Evolutionary conservation across 2,113 vertebrate genomes (phyloP).

Genomic region (Callionymus lyra): DNA sequence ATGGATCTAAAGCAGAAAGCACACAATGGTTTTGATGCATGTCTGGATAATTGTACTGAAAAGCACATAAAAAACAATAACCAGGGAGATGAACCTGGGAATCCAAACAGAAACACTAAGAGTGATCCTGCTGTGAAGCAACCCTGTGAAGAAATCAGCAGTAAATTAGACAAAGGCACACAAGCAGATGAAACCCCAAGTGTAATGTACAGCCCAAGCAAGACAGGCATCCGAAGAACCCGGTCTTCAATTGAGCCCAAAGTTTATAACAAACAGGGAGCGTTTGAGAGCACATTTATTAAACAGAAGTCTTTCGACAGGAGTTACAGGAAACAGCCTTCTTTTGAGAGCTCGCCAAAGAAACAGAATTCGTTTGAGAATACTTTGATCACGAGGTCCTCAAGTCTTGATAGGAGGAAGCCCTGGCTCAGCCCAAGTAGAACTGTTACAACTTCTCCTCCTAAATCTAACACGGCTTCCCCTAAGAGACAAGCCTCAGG

Average conservation of each 20-base stretch:
- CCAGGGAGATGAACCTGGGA: constrained; percentile 18
- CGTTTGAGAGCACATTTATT: constrained; percentile 35
- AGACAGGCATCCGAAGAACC: constrained; percentile 27
- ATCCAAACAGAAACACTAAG: constrained; percentile 5
- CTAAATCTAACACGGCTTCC: constrained; percentile 47
- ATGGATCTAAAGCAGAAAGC: constrained; percentile 30
- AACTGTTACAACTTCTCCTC: constrained; percentile 33
- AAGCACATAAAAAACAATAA: constrained; percentile 30
- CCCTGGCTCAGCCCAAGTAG: constrained; percentile 62
- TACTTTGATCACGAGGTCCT: constrained; percentile 24
- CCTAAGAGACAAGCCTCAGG: constrained; percentile 45
- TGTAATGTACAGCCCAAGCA: constrained; percentile 7
- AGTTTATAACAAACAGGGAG: constrained; percentile 49
- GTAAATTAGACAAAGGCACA: constrained; percentile 49
- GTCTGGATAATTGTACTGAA: constrained; percentile 14
- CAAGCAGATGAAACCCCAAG: constrained; percentile 38
- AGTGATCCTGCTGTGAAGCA: not conserved
- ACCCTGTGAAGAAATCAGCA: constrained; percentile 17
- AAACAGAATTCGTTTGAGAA: constrained; percentile 60
- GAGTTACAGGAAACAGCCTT: constrained; percentile 49
- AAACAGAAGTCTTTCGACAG: constrained; percentile 55
- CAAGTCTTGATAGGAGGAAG: constrained; percentile 58
- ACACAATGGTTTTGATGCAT: constrained; percentile 28
- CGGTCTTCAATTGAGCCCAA: constrained; percentile 37
- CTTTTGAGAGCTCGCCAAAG: constrained; percentile 48